phyloP scores from a whole-genome alignment of 1,140 invertebrate genomes.

The Zaprionus capensis region DNA sequence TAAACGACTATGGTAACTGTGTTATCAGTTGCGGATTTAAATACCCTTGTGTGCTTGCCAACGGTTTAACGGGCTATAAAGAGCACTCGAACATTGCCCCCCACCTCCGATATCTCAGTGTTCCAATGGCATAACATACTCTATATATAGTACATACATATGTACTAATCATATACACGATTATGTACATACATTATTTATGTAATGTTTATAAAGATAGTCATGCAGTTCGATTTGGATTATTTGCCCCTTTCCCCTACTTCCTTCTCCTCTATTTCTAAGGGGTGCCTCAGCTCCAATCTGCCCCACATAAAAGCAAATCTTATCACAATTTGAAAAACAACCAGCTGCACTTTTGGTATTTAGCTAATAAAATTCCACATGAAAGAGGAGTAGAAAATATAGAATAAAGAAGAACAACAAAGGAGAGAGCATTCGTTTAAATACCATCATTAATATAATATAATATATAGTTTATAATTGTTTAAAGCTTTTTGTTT shows the following conservation, averaged over 20 bases:
- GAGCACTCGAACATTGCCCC: slow-evolving; percentile 33
- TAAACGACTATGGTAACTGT: background rate
- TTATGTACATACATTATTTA: slow-evolving; percentile 17
- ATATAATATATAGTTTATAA: background rate
- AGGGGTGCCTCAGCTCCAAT: slow-evolving; percentile 18
- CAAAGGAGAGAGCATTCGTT: background rate
- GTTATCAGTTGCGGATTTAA: slow-evolving; percentile 20
- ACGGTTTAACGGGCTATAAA: slow-evolving; percentile 13
- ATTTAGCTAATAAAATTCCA: background rate
- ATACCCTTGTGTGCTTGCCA: slow-evolving; percentile 13
- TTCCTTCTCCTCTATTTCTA: too few relatives aligned
- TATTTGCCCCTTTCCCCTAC: background rate
- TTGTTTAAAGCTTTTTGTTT: background rate
- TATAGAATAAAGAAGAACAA: background rate
- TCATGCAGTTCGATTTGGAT: slow-evolving; percentile 31
- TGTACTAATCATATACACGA: background rate
- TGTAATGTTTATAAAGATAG: slow-evolving; percentile 54
- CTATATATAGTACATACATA: background rate
- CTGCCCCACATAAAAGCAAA: slow-evolving; percentile 42
- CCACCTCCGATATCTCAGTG: slow-evolving; percentile 11
- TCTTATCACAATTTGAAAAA: slow-evolving; percentile 33
- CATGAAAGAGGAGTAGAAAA: background rate
- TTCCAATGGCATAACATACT: slow-evolving; percentile 8
- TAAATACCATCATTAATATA: background rate
- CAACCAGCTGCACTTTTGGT: background rate